Evolutionary conservation across 2,797 vertebrate genomes (phyloP).

Genomic region (Psittacula derbiana): DNA sequence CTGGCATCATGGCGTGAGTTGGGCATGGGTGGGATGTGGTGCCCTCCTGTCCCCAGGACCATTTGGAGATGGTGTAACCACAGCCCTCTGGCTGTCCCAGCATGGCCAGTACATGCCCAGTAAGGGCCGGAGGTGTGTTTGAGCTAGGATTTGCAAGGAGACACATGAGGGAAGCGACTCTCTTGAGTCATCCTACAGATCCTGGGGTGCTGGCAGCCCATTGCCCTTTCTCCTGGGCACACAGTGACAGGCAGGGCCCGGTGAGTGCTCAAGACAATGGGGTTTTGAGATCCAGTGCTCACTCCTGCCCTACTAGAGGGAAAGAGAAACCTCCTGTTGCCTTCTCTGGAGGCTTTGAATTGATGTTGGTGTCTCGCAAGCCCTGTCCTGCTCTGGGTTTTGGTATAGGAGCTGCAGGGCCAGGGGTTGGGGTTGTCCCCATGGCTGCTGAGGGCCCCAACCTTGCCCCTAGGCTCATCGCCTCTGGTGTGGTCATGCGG

Average conservation of each 20-base stretch:
- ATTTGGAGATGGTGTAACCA: background rate
- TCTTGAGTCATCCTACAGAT: background rate
- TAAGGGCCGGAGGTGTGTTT: background rate
- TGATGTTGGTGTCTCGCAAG: background rate
- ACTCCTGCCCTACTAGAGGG: background rate
- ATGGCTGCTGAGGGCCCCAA: background rate
- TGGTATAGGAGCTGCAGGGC: background rate
- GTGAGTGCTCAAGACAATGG: accelerated
- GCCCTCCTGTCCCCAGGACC: background rate
- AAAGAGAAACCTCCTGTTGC: background rate
- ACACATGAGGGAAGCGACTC: background rate
- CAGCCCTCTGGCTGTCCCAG: background rate
- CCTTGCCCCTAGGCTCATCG: slow-evolving; percentile 83
- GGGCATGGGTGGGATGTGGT: background rate
- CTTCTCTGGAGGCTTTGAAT: background rate
- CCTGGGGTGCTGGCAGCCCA: accelerated
- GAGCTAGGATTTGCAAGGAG: background rate
- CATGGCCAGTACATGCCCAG: accelerated
- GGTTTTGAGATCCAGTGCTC: background rate
- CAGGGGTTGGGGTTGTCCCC: background rate
- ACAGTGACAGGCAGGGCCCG: background rate
- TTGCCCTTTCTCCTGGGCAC: background rate
- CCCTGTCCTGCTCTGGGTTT: background rate
- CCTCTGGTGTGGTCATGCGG: slow-evolving; percentile 91
- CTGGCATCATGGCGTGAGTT: slow-evolving; percentile 99